Evolutionary conservation across 2,888 invertebrate genomes (phyloP), one percentile per base, ranked within the genome.

Genomic region (Heteromyza rotundicornis): DNA sequence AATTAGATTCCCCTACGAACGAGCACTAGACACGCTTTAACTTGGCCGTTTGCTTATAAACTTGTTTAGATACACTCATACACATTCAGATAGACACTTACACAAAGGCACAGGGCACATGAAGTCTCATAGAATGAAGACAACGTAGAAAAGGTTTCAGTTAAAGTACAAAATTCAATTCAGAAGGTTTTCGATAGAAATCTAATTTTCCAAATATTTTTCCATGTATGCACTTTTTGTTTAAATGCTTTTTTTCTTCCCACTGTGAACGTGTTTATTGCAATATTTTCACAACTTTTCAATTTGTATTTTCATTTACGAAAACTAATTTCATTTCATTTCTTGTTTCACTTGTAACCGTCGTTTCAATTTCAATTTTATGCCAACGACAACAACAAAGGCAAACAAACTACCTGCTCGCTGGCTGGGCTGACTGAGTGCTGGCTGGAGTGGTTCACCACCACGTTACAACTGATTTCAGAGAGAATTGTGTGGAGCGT

Each of bases 61-160:
- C 74, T 73, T 73, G 71, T 71, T 70, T 70, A 71, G 70, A 70
- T 66, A 70, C 70, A 73, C 64, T 60, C 63, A 64, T 64, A 67
- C 65, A 50, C 20, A 50, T 3, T n/a, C 8, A 27, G 12, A 47
- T 19, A 20, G 7, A 47, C 47, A 47, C 47, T 3, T 47, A 47
- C 19, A 14, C 47, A 20, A 22, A 62, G 55, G 63, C 50, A 66
- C 68, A 62, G 19, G 23, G 23, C 53, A 53, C 27, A 47, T n/a
- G n/a, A n/a, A n/a, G 20, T 2, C 47, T 47, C 19, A 47, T n/a
- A n/a, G 40, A 40, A 14, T 40, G 47, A 5, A 47, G 5, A 40
- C 40, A 20, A n/a, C 14, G 47, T 3, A 20, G 19, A 40, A n/a
- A 40, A 40, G 40, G 40, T n/a, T 40, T 40, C 14, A 40, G 3